These are phyloP conservation scores for Drosophila seguyi DNA, from an alignment of 1,140 invertebrate genomes.

Conservation along the genomic window DNA sequence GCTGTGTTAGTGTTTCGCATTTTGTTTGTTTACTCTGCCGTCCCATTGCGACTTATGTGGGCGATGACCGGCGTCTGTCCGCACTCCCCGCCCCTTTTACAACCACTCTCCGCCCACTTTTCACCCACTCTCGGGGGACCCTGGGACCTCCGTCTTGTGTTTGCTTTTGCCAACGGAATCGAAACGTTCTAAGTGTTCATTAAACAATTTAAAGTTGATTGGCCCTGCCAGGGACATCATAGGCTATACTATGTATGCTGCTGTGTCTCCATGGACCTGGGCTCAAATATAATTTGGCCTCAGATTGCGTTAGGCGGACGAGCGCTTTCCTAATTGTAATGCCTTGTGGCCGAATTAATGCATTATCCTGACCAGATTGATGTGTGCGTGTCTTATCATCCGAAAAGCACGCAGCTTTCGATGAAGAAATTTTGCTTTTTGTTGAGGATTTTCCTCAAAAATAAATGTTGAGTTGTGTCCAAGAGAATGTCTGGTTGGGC, in stretches of 20 bases:
- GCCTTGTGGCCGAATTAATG: conserved; percentile 37
- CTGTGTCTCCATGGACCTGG: conserved; percentile 24
- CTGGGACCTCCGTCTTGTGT: not conserved
- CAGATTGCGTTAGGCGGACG: conserved; percentile 31
- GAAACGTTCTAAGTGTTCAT: conserved; percentile 71
- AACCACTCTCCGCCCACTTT: conserved; percentile 5
- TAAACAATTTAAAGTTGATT: conserved; percentile 76
- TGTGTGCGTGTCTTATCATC: conserved; percentile 1
- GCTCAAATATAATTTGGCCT: conserved; percentile 27
- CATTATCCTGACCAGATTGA: conserved; percentile 25
- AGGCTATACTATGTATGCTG: not conserved
- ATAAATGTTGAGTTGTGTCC: not conserved
- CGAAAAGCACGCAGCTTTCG: conserved; percentile 11
- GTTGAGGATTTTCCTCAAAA: too few relatives aligned
- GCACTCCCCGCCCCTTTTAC: conserved; percentile 3
- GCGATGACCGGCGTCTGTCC: conserved; percentile 63
- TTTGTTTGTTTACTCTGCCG: conserved; percentile 49
- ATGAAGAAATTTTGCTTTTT: conserved; percentile 2
- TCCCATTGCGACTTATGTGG: conserved; percentile 57
- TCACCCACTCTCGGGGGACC: not conserved
- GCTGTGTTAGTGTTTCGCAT: conserved; percentile 66
- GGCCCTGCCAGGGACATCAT: conserved; percentile 16
- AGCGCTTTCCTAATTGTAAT: conserved; percentile 41
- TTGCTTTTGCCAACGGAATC: conserved; percentile 39
- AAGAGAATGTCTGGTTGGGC: not conserved